Evolutionary conservation across 92 coral and sea anemone genomes (phyloP), one percentile per base, ranked within the genome.

Genomic region (Muricea muricata): DNA sequence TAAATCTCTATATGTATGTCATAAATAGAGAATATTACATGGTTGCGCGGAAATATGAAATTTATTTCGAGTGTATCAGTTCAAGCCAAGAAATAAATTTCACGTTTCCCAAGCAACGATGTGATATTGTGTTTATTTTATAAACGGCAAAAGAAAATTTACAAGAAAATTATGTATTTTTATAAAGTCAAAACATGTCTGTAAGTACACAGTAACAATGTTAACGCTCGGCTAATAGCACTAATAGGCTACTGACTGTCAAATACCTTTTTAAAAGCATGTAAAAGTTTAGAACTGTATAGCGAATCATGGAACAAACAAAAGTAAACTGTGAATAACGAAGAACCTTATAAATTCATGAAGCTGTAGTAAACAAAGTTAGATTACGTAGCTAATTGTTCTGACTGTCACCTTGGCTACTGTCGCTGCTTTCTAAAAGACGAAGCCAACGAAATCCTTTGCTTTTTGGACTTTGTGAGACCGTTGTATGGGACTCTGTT

Each of bases 341-440:
- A 67, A 28, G 57, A 73, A 29, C n/a, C n/a, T n/a, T n/a, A n/a
- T n/a, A n/a, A n/a, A n/a, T n/a, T 45, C 58, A 73, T 73, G 45
- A 73, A 73, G 52, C 17, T 37, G 60, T 45, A 58, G 57, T 30
- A 9, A 73, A 73, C 80, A 40, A 18, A 73, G 29, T 33, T 73
- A 58, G 57, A 73, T 54, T 45, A n/a, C 52, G 39, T 9, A 73
- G 80, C 57, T 37, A 45, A 54, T 73, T 45, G 52, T 73, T 58
- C 80, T 73, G 80, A 46, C 60, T 79, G 50, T 35, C 69, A 29
- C 75, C 74, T 34, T 73, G 66, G 23, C 69, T 54, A 74, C 39
- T 61, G 42, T 58, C 69, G 31, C 69, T 73, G 45, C 74, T 63
- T 70, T 80, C 73, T 57, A 63, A 80, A 7, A 50, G 58, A 61